Evolutionary conservation across 1,140 invertebrate species (phyloP), one percentile per base, ranked within the genome.

Genomic region (Penaeus indicus): DNA sequence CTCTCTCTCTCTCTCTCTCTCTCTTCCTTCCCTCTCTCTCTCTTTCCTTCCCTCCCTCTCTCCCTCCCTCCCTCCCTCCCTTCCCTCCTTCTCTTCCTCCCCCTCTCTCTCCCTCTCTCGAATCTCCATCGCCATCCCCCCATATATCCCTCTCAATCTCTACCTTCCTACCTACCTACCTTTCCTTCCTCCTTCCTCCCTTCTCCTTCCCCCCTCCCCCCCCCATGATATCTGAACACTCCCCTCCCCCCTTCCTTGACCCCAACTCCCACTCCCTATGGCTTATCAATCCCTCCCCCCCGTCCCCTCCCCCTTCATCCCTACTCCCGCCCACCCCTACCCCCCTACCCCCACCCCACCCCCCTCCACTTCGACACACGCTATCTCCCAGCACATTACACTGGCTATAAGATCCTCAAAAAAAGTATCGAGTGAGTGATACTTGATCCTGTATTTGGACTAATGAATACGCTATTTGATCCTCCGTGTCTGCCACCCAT

Each of bases 351-450:
- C n/a, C n/a, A n/a, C n/a, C n/a, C n/a, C n/a, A n/a, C n/a, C n/a
- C n/a, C 42, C 42, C 42, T n/a, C n/a, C n/a, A n/a, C n/a, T n/a
- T n/a, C n/a, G n/a, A n/a, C n/a, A n/a, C n/a, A n/a, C n/a, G n/a
- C n/a, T n/a, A n/a, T n/a, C n/a, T n/a, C n/a, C n/a, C n/a, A n/a
- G n/a, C n/a, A n/a, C n/a, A n/a, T n/a, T n/a, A n/a, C n/a, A n/a
- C n/a, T n/a, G n/a, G n/a, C n/a, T n/a, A n/a, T n/a, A n/a, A n/a
- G n/a, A n/a, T n/a, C n/a, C n/a, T 67, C n/a, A 47, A 67, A 84
- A 77, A 79, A 85, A 85, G 47, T 85, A 85, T 85, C 84, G 77
- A 84, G 69, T 85, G 47, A 8, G 8, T 38, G 38, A 27, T 22
- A 8, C 69, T 11, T 75, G n/a, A 13, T 78, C 27, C 62, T 42